Conservation (phyloP, 1,140 invertebrate genomes). For the Nilaparvata lugens region DNA sequence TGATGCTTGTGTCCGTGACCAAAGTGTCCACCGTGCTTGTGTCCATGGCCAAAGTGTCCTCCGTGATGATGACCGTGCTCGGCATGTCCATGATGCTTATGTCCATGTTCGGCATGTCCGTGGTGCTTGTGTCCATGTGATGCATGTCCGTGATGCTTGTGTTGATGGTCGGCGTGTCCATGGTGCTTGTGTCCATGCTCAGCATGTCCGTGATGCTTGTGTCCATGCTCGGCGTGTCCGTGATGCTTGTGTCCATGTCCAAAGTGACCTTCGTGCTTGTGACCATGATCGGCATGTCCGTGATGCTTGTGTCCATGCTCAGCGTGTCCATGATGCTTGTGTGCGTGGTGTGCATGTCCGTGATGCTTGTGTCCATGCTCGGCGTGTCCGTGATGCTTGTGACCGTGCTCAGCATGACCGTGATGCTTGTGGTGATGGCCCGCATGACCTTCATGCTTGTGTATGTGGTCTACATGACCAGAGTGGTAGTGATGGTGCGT, state of each 20-base stretch:
- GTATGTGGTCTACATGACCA: constrained; percentile 14
- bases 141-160: constrained; percentile 14
- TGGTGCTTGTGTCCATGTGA: constrained; percentile 12
- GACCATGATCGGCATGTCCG: constrained; percentile 14
- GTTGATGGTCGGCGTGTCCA: constrained; percentile 9
- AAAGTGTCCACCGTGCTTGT: constrained; percentile 12
- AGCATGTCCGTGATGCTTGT: constrained; percentile 10
- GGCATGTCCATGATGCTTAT: constrained; percentile 8
- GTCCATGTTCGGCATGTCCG: background rate
- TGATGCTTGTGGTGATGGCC: constrained; percentile 15
- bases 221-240: constrained; percentile 10
- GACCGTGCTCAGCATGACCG: constrained; percentile 11
- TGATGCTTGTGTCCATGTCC: constrained; percentile 16
- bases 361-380: constrained; percentile 15
- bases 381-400: constrained; percentile 4
- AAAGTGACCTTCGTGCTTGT: constrained; percentile 11
- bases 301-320: constrained; percentile 11
- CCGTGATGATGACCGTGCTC: constrained; percentile 2
- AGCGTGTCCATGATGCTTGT: constrained; percentile 9
- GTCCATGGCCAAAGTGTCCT: constrained; percentile 1
- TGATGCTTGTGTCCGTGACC: constrained; percentile 12
- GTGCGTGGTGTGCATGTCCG: constrained; percentile 10
- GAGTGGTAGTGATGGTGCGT: constrained; percentile 17
- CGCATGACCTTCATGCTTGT: constrained; percentile 15
- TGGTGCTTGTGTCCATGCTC: constrained; percentile 12